A percentile compares a stretch with the other conserved stretches of the same genome.
These are phyloP conservation scores for Hirtodrosophila cameraria DNA, from an alignment of 2,888 invertebrate genomes.

Conservation along the genomic window DNA sequence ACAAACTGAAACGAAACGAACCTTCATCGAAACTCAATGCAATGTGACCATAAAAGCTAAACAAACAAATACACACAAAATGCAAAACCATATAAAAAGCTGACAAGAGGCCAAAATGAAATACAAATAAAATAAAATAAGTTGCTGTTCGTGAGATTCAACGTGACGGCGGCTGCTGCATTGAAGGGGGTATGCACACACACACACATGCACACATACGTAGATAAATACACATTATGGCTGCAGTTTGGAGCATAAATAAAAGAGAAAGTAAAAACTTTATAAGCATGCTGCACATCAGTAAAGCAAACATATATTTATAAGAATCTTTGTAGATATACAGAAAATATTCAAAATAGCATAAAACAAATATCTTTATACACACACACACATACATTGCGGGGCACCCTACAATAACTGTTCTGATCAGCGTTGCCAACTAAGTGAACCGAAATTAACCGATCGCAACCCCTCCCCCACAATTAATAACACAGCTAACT, in stretches of 20 bases:
- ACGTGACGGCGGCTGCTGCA: constrained; percentile 48
- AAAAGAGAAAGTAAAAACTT: constrained; percentile 73
- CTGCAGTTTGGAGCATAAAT: constrained; percentile 60
- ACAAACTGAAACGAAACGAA: too few species aligned
- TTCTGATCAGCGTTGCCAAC: constrained; percentile 44
- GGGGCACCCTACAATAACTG: constrained; percentile 26
- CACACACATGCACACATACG: constrained; percentile 6
- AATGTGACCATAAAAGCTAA: constrained; percentile 61
- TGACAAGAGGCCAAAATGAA: constrained; percentile 60
- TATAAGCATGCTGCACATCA: constrained; percentile 56
- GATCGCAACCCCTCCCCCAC: too few species aligned
- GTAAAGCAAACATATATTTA: constrained; percentile 5
- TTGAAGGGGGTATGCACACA: constrained; percentile 46
- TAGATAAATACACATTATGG: constrained; percentile 4
- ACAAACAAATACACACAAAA: constrained; percentile 31
- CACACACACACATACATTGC: constrained; percentile 7
- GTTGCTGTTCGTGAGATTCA: constrained; percentile 47
- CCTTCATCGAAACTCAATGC: constrained; percentile 56
- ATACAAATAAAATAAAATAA: constrained; percentile 56
- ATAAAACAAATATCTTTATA: constrained; percentile 31
- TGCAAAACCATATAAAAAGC: constrained; percentile 60
- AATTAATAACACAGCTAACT: not conserved
- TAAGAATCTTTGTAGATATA: constrained; percentile 10
- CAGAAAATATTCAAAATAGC: constrained; percentile 54
- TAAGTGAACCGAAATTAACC: constrained; percentile 16